Conservation (phyloP, 2,797 vertebrate genomes). For the Synaphobranchus kaupii region DNA sequence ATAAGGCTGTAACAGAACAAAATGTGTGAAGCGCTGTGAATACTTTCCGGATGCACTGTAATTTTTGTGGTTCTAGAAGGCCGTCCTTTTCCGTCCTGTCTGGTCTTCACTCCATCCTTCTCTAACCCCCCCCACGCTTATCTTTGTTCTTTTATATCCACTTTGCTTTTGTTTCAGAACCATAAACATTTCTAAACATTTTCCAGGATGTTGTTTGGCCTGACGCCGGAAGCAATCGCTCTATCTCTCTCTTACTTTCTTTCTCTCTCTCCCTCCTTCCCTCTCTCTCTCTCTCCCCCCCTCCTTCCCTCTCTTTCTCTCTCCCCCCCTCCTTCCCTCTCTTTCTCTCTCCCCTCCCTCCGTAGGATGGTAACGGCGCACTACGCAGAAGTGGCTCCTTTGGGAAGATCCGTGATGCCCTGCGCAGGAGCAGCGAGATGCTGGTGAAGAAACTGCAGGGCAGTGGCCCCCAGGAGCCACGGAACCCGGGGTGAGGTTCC, state of each 20-base stretch:
- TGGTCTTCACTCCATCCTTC: background rate
- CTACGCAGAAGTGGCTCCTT: conserved; percentile 85
- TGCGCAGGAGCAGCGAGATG: conserved; percentile 90
- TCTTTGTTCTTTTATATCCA: background rate
- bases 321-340: too few species aligned
- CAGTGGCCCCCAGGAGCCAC: conserved; percentile 80
- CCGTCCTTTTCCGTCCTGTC: background rate
- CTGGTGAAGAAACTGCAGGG: conserved; percentile 90
- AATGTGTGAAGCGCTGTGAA: too few species aligned
- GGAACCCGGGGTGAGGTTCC: conserved; percentile 78
- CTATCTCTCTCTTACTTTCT: background rate
- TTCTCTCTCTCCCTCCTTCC: background rate
- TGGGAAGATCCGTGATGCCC: conserved; percentile 84
- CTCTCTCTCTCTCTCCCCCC: background rate
- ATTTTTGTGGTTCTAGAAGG: background rate
- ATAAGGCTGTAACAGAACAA: too few species aligned
- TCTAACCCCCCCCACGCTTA: background rate
- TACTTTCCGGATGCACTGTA: too few species aligned
- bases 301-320: too few species aligned
- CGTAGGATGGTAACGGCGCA: conserved; percentile 80
- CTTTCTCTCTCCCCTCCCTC: background rate
- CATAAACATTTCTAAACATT: too few species aligned
- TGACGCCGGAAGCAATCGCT: background rate
- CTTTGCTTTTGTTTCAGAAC: background rate
- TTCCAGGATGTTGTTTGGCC: background rate